phyloP scores from a whole-genome alignment of 2,888 invertebrate species.

The Cataglyphis albicans region DNA sequence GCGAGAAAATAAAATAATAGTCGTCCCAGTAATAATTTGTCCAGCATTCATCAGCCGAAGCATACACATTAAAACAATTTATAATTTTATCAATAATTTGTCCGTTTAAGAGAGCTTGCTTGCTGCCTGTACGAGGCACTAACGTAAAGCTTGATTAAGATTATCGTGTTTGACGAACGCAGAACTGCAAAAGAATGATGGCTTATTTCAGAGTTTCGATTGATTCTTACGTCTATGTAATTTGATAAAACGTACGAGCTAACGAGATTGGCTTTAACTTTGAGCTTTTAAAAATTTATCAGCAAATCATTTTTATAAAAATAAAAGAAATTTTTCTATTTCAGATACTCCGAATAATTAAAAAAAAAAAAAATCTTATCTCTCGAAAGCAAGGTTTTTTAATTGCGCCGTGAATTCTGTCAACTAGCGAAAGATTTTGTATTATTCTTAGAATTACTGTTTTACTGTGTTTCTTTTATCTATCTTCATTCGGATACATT shows the following conservation, averaged over 20 bases:
- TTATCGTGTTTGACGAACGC: neutral
- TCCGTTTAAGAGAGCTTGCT: neutral
- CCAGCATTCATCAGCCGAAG: neutral
- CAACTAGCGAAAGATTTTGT: neutral
- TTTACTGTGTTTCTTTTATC: neutral
- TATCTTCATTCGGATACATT: conserved; percentile 12
- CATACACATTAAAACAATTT: conserved; percentile 5
- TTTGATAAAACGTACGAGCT: conserved; percentile 49
- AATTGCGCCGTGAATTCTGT: neutral
- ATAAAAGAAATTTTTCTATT: neutral
- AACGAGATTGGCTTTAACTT: conserved; percentile 41
- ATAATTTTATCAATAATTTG: conserved; percentile 25
- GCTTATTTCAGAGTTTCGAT: conserved; percentile 34
- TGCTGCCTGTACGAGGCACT: neutral
- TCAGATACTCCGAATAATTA: neutral
- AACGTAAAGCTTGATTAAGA: conserved; percentile 20
- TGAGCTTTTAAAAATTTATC: conserved; percentile 32
- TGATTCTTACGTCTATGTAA: conserved; percentile 44
- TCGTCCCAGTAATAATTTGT: conserved; percentile 1
- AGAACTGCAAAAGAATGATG: neutral
- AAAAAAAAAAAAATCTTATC: neutral
- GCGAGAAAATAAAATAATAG: conserved; percentile 10
- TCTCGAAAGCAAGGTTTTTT: neutral
- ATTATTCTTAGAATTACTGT: neutral
- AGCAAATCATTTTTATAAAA: neutral